These are phyloP conservation scores for Erpornis zantholeuca DNA, from an alignment of 2,113 vertebrate species.

Conservation along the genomic window DNA sequence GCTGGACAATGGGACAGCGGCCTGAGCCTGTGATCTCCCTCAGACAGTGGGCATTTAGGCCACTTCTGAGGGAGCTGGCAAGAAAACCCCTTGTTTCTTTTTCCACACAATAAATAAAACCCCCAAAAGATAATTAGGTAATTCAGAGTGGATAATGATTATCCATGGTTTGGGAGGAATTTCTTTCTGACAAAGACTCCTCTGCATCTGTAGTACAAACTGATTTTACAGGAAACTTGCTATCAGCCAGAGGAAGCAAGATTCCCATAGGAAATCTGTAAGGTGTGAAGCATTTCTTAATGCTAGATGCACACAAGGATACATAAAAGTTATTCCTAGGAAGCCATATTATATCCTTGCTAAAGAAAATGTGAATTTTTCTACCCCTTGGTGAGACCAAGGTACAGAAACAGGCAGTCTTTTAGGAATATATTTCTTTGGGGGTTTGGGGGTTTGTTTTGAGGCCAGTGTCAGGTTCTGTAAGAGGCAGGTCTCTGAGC, in stretches of 20 bases:
- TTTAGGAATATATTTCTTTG: too few species aligned
- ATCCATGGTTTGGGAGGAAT: neutral
- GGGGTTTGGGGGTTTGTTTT: neutral
- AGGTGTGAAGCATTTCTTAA: neutral
- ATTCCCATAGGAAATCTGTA: neutral
- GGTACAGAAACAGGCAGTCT: too few species aligned
- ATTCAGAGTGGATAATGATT: neutral
- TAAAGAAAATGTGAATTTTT: neutral
- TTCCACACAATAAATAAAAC: neutral
- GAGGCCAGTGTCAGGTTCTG: neutral
- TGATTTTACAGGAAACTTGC: neutral
- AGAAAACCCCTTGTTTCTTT: slow-evolving; percentile 6
- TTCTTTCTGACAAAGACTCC: neutral
- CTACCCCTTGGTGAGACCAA: neutral
- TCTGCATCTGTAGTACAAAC: neutral
- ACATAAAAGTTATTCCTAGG: neutral
- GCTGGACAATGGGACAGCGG: slow-evolving; percentile 6
- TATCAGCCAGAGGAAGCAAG: neutral
- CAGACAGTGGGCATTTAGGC: neutral
- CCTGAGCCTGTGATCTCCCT: neutral
- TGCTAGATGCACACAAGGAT: neutral
- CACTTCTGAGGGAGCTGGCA: slow-evolving; percentile 6
- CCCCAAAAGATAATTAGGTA: neutral
- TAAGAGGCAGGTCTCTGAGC: neutral
- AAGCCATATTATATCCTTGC: neutral